Percentiles rank a stretch among this genome's conserved stretches.
phyloP scores from a whole-genome alignment of 2,888 invertebrate species.

The Tiliacea aurago region DNA sequence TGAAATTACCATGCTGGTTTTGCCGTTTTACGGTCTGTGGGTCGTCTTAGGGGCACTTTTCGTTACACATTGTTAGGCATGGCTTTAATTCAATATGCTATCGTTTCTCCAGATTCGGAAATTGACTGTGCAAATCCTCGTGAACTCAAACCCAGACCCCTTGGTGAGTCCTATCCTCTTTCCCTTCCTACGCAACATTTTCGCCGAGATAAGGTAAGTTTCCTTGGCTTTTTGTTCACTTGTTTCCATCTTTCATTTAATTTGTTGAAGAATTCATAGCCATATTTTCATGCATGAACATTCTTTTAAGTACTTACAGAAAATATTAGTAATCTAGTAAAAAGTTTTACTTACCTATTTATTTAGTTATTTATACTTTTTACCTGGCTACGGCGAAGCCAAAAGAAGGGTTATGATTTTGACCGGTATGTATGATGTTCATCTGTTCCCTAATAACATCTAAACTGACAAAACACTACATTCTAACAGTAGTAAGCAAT shows the following conservation, averaged over 20 bases:
- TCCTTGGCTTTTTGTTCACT: not conserved
- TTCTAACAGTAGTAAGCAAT: too few relatives aligned
- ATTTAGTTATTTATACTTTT: not conserved
- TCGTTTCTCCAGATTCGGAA: conserved; percentile 76
- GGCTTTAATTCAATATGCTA: conserved; percentile 18
- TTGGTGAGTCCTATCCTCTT: conserved; percentile 82
- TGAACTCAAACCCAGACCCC: conserved; percentile 74
- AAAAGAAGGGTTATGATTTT: too few relatives aligned
- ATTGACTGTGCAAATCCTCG: conserved; percentile 63
- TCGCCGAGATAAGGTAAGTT: conserved; percentile 20
- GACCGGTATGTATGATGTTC: too few relatives aligned
- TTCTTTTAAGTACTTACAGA: too few relatives aligned
- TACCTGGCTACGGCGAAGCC: too few relatives aligned
- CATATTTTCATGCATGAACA: too few relatives aligned
- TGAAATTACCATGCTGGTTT: not conserved
- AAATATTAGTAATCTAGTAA: not conserved
- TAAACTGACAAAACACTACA: too few relatives aligned
- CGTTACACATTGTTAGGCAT: not conserved
- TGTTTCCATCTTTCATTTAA: not conserved
- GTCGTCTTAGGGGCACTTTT: not conserved
- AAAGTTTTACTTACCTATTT: not conserved
- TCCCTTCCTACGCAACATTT: conserved; percentile 45
- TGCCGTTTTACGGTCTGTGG: not conserved
- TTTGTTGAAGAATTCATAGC: not conserved
- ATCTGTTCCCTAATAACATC: too few relatives aligned